Conservation (phyloP, 2,113 vertebrate species). For the Elgaria multicarinata region DNA sequence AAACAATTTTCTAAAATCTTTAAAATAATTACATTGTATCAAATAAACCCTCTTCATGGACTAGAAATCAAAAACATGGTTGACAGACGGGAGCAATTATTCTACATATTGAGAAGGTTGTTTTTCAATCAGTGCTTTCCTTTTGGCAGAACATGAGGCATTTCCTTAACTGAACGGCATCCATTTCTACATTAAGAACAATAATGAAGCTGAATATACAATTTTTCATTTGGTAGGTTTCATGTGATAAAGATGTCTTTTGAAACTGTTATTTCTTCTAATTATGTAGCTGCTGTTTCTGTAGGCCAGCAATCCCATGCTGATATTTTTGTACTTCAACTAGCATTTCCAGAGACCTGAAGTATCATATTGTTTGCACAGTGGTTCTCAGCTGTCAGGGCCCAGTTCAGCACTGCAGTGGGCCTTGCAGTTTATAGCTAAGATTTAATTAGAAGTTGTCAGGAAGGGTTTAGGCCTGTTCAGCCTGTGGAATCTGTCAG, state of each 20-base stretch:
- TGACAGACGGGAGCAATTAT: not conserved
- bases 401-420: no score
- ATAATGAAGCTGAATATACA: not conserved
- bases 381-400: no score
- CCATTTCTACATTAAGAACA: not conserved
- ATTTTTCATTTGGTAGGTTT: not conserved
- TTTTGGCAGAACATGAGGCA: not conserved
- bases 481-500: no score
- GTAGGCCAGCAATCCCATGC: not conserved
- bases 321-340: not conserved
- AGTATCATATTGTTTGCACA: not conserved
- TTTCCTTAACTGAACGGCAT: not conserved
- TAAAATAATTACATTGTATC: not conserved
- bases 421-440: not conserved
- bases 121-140: not conserved
- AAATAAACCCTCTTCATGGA: not conserved
- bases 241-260: not conserved
- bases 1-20: not conserved
- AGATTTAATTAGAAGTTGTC: no score
- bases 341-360: not conserved
- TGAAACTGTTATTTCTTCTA: not conserved
- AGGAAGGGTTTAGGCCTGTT: no score
- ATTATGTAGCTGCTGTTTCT: not conserved
- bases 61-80: not conserved
- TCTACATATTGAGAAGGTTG: not conserved